A percentile compares a stretch with the other conserved stretches of the same genome.
phyloP scores from a whole-genome alignment of 2,797 vertebrate species.

The Podarcis lilfordi region DNA sequence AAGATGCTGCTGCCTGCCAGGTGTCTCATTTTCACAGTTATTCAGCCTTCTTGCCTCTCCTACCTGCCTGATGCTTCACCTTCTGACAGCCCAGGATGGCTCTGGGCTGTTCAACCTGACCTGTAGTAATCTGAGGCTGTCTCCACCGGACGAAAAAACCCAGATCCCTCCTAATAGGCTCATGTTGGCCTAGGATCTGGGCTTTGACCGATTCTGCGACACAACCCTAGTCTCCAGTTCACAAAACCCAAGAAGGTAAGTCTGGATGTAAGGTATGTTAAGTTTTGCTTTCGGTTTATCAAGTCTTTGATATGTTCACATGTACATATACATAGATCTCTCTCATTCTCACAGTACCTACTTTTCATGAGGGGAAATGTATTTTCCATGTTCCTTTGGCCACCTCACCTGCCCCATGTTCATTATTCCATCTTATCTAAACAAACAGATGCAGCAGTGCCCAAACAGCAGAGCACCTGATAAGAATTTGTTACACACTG shows the following conservation, averaged over 20 bases:
- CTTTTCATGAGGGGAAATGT: background rate
- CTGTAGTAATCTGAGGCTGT: too few species aligned
- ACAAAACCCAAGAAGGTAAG: background rate
- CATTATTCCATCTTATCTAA: conserved; percentile 30
- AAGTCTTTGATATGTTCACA: background rate
- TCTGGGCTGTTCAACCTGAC: too few species aligned
- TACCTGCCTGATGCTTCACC: too few species aligned
- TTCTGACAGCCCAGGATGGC: too few species aligned
- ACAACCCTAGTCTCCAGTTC: too few species aligned
- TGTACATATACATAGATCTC: background rate
- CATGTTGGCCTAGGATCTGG: too few species aligned
- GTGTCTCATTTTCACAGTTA: too few species aligned
- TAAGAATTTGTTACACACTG: background rate
- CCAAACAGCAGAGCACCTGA: background rate
- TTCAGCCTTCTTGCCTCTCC: too few species aligned
- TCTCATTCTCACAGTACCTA: background rate
- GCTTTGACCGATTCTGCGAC: too few species aligned
- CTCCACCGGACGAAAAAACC: too few species aligned
- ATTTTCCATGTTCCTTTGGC: background rate
- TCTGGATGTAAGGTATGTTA: background rate
- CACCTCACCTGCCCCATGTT: conserved; percentile 10
- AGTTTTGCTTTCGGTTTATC: background rate
- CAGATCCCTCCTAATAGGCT: too few species aligned
- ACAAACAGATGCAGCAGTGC: background rate
- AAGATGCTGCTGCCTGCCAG: too few species aligned